phyloP scores from a whole-genome alignment of 1,140 invertebrate genomes.

The Wasmannia auropunctata region DNA sequence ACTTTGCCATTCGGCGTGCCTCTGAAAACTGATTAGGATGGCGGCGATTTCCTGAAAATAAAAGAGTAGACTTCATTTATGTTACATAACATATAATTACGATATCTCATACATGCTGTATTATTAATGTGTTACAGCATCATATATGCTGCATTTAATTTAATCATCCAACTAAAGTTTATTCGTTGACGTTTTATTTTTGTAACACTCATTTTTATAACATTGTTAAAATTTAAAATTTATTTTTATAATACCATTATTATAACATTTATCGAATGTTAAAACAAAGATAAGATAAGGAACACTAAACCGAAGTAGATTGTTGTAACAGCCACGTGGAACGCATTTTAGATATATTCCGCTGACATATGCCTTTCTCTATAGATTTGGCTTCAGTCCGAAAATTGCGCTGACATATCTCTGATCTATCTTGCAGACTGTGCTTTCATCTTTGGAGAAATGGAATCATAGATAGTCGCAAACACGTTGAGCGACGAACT shows the following conservation, averaged over 20 bases:
- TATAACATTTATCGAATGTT: neutral
- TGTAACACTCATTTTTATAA: too few species aligned
- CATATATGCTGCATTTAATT: slow-evolving; percentile 14
- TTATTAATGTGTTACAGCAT: too few species aligned
- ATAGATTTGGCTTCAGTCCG: slow-evolving; percentile 69
- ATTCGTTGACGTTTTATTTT: neutral
- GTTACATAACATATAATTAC: neutral
- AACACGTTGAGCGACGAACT: slow-evolving; percentile 10
- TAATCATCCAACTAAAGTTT: neutral
- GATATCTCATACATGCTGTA: neutral
- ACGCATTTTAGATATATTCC: slow-evolving; percentile 13
- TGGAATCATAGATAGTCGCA: neutral
- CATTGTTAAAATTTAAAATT: too few species aligned
- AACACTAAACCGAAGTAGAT: neutral
- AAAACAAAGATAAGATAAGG: slow-evolving; percentile 11
- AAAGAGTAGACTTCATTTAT: slow-evolving; percentile 9
- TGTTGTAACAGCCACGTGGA: neutral
- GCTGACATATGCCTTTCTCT: slow-evolving; percentile 72
- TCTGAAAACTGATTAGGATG: slow-evolving; percentile 98
- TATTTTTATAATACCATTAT: too few species aligned
- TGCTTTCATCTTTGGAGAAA: slow-evolving; percentile 35
- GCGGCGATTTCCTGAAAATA: slow-evolving; percentile 97
- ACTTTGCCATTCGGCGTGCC: slow-evolving; percentile 98
- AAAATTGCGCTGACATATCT: slow-evolving; percentile 71
- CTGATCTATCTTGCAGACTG: slow-evolving; percentile 45